Base-by-base conservation (phyloP, 2,888 invertebrate species). In the Gandaritis pyraliata region DNA sequence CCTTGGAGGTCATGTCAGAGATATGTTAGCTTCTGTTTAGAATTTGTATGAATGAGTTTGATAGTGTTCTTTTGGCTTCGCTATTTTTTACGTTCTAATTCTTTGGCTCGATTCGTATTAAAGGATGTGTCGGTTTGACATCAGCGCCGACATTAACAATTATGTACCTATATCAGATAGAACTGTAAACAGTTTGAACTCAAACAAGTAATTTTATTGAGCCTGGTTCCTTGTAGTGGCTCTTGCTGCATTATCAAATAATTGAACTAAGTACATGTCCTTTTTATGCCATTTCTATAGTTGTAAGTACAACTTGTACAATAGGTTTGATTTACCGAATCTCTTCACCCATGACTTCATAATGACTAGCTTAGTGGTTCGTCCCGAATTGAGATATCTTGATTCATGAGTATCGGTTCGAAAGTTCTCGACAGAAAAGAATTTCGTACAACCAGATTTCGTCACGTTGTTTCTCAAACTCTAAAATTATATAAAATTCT, bases 1-100 rank as follows among this genome's bases (percentile, higher is more conserved):
- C 76, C 76, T 80, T 76, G 70, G 80, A 82, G 85, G 83, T 85
- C 85, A 80, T 68, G 81, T 77, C 81, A 80, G 78, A 78, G 75
- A 76, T 74, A 79, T 77, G 58, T 60, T 59, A 53, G 58, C 56
- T 56, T 52, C 46, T 77, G 74, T 72, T 74, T 73, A 72, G 73
- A 72, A 73, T 74, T 72, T 73, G 70, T 73, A 77, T 83, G 79
- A 85, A 84, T 85, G 79, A 77, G 77, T 65, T 72, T 63, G 59
- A 61, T 65, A 60, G 53, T 54, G 61, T 59, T 62, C 57, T 61
- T 46, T 62, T 61, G 65, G 55, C 58, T 48, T 16, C 48, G 48
- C 41, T 61, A 56, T 33, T 16, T 48, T 63, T 58, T 49, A 18
- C 15, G 12, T 33, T 47, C 41, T 48, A 36, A 16, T 50, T 29